Percentiles rank a stretch among this genome's conserved stretches.
Conservation (phyloP, 2,797 vertebrate species). For the Prunella strophiata region DNA sequence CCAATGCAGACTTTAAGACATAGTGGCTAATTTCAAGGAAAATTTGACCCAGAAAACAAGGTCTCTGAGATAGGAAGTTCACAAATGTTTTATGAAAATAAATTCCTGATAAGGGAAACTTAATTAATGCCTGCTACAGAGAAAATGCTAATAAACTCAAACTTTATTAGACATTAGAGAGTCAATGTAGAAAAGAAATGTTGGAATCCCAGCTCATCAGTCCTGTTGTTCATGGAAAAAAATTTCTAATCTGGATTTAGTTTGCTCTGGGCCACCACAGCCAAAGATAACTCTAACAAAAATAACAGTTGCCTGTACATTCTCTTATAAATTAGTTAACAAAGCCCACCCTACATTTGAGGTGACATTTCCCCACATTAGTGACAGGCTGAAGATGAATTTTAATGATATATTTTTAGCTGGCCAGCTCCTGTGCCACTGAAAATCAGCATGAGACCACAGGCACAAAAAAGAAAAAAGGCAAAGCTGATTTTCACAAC, state of each 20-base stretch:
- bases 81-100: background rate
- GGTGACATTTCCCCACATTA: background rate
- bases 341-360: background rate
- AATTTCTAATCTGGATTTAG: background rate
- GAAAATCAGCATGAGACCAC: background rate
- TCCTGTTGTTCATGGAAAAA: background rate
- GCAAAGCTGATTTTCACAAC: slow-evolving; percentile 3
- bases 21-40: background rate
- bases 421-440: background rate
- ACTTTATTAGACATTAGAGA: slow-evolving; percentile 23
- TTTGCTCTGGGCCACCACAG: background rate
- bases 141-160: slow-evolving; percentile 26
- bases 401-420: slow-evolving; percentile 1
- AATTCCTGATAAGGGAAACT: background rate
- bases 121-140: slow-evolving; percentile 15
- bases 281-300: background rate
- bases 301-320: background rate
- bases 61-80: background rate
- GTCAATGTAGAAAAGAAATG: background rate
- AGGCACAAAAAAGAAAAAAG: background rate
- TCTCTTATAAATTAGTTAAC: background rate
- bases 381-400: background rate
- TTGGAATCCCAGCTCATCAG: background rate
- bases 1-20: background rate
- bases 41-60: background rate